Evolutionary conservation across 2,888 invertebrate species (phyloP).

Genomic region (Tuta absoluta): DNA sequence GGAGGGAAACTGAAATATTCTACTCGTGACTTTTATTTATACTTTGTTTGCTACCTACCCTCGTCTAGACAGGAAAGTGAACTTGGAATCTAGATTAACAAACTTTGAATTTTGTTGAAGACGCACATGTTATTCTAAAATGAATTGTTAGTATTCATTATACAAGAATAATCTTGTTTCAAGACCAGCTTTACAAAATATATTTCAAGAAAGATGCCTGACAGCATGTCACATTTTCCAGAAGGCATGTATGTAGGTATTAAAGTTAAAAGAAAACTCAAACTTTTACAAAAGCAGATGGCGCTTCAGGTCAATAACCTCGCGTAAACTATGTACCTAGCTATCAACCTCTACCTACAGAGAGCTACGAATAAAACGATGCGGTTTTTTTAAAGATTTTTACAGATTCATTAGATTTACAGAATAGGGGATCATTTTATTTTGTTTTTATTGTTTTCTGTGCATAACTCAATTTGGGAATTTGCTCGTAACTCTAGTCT

Average conservation of each 20-base stretch:
- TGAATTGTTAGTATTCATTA: neutral
- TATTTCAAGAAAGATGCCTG: too few relatives aligned
- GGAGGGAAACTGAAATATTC: slow-evolving; percentile 57
- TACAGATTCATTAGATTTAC: too few relatives aligned
- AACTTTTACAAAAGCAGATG: slow-evolving; percentile 41
- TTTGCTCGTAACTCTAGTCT: too few relatives aligned
- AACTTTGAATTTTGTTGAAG: neutral
- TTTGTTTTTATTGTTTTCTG: too few relatives aligned
- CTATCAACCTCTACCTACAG: slow-evolving; percentile 41
- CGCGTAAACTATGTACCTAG: slow-evolving; percentile 48
- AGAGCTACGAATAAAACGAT: slow-evolving; percentile 28
- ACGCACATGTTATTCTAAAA: neutral
- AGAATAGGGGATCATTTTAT: too few relatives aligned
- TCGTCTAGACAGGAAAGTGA: slow-evolving; percentile 35
- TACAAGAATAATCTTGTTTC: neutral
- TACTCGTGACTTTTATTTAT: slow-evolving; percentile 42
- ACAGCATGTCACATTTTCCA: too few relatives aligned
- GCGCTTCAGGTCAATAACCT: slow-evolving; percentile 44
- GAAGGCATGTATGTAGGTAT: too few relatives aligned
- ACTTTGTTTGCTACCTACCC: slow-evolving; percentile 32
- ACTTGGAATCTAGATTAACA: neutral
- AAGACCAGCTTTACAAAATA: too few relatives aligned
- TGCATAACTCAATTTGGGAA: too few relatives aligned
- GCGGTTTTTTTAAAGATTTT: too few relatives aligned
- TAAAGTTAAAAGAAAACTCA: neutral